Evolutionary conservation across 2,797 vertebrate species (phyloP).

Genomic region (Anolis apletophallus): DNA sequence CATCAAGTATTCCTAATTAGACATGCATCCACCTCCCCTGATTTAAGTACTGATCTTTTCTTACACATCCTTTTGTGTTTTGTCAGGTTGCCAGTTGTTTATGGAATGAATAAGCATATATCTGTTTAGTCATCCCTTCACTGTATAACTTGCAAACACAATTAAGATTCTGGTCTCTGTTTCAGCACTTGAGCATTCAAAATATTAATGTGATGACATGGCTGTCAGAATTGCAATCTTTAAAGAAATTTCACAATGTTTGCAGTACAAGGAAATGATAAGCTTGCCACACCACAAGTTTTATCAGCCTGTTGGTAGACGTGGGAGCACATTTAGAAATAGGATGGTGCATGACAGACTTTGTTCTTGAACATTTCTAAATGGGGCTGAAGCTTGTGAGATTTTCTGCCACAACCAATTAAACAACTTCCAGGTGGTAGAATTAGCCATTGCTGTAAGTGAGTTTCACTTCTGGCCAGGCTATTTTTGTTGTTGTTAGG

Average conservation of each 20-base stretch:
- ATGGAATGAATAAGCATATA: constrained; percentile 8
- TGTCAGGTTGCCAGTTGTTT: constrained; percentile 36
- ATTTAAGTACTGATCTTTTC: constrained; percentile 29
- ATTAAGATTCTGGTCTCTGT: constrained; percentile 35
- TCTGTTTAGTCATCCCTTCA: constrained; percentile 39
- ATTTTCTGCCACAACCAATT: no score
- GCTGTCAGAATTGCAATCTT: constrained; percentile 41
- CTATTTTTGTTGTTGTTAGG: background rate
- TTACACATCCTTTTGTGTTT: constrained; percentile 2
- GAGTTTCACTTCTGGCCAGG: background rate
- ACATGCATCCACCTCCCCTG: background rate
- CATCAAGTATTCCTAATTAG: constrained; percentile 10
- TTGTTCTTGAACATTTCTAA: constrained; percentile 24
- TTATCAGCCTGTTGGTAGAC: background rate
- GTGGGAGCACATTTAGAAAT: constrained; percentile 40
- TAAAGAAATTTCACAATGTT: constrained; percentile 24
- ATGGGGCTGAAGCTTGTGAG: background rate
- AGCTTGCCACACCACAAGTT: constrained; percentile 24
- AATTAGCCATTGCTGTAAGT: background rate
- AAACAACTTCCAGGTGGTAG: background rate
- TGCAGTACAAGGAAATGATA: constrained; percentile 22
- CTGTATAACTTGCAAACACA: constrained; percentile 36
- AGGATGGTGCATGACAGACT: background rate
- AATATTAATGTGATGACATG: constrained; percentile 45
- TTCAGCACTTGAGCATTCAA: constrained; percentile 22